Conservation (phyloP, 2,797 vertebrate species). For the Gallinago nigripennis region DNA sequence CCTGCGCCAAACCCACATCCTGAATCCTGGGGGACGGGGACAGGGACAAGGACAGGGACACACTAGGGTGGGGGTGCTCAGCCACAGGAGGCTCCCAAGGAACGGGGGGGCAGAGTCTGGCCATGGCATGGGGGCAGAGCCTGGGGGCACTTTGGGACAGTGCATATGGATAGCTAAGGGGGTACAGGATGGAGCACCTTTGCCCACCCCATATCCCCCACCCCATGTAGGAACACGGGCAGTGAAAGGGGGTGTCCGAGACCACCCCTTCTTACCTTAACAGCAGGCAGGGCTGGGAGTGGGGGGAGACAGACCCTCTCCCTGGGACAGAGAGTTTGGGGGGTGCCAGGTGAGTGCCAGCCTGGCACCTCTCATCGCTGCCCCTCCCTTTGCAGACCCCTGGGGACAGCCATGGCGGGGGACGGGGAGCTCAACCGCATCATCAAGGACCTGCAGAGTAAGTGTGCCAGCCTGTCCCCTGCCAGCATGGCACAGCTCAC, state of each 20-base stretch:
- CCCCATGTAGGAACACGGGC: neutral
- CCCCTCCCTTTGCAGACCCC: neutral
- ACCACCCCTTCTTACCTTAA: neutral
- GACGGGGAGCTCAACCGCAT: conserved; percentile 26
- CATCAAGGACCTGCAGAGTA: conserved; percentile 63
- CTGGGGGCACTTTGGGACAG: too few relatives aligned
- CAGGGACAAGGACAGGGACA: neutral
- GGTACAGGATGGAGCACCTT: neutral
- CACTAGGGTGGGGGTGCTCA: accelerated
- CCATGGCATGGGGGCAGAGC: too few relatives aligned
- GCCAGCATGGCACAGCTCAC: neutral
- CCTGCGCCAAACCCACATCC: neutral
- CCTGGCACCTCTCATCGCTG: neutral
- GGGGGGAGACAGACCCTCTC: neutral
- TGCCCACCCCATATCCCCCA: neutral
- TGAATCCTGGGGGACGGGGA: neutral
- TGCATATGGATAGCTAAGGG: neutral
- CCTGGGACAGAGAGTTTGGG: neutral
- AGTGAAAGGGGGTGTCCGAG: neutral
- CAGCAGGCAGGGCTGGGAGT: neutral
- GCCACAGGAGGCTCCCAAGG: neutral
- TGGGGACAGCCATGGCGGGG: conserved; percentile 1
- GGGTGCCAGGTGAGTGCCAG: neutral
- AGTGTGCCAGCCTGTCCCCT: neutral
- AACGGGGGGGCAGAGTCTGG: too few relatives aligned